Conservation (phyloP, 2,888 invertebrate genomes). For the Athalia cordata region DNA sequence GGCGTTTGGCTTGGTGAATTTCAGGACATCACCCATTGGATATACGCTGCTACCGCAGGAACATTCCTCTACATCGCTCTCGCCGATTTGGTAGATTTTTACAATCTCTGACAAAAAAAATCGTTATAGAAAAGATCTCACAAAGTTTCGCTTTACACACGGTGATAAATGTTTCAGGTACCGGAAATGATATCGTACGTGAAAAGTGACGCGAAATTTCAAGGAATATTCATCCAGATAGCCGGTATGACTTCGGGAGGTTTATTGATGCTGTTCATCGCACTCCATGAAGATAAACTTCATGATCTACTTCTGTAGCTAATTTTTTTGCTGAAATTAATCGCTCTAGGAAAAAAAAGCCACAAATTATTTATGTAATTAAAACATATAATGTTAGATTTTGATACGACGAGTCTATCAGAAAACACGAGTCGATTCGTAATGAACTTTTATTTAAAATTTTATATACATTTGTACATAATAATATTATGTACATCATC, state of each 20-base stretch:
- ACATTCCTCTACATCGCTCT: slow-evolving; percentile 88
- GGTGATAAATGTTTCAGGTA: slow-evolving; percentile 64
- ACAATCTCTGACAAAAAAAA: not conserved
- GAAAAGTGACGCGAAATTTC: not conserved
- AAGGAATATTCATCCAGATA: slow-evolving; percentile 77
- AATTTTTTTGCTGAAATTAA: not conserved
- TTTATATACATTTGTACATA: no score
- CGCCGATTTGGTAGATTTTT: slow-evolving; percentile 81
- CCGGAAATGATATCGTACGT: slow-evolving; percentile 70
- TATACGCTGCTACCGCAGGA: slow-evolving; percentile 87
- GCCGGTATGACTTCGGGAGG: slow-evolving; percentile 82
- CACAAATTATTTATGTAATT: not conserved
- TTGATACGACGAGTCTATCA: no score
- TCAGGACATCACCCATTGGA: slow-evolving; percentile 82
- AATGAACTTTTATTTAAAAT: no score
- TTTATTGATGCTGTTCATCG: slow-evolving; percentile 84
- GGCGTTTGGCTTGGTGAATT: slow-evolving; percentile 85
- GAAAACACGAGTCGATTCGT: no score
- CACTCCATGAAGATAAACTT: slow-evolving; percentile 79
- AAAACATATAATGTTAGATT: no score
- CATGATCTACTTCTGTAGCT: not conserved
- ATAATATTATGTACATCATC: no score
- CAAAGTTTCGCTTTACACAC: slow-evolving; percentile 4
- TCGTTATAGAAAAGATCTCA: not conserved
- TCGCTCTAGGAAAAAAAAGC: not conserved